These are phyloP conservation scores for Enteromius viviparus DNA, from an alignment of 2,797 vertebrate species.

Conservation along the genomic window DNA sequence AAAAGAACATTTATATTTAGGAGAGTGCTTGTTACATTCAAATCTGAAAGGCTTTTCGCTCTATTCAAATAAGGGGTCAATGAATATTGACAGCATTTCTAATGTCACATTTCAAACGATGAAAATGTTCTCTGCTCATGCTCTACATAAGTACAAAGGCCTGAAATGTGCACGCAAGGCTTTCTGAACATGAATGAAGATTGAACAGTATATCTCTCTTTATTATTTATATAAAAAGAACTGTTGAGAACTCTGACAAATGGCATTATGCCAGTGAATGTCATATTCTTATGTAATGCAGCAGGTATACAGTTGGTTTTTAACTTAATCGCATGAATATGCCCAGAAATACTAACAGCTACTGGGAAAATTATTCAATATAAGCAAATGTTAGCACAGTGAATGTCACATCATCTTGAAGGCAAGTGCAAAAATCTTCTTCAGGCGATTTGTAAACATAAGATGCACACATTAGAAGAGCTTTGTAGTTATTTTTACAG, in stretches of 20 bases:
- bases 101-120: constrained; percentile 28
- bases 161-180: neutral
- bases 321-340: constrained; percentile 6
- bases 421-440: neutral
- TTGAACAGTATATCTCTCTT: neutral
- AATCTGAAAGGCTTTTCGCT: constrained; percentile 21
- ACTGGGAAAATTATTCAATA: neutral
- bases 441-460: neutral
- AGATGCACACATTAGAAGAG: constrained; percentile 1
- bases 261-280: neutral
- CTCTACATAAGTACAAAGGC: neutral
- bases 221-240: constrained; percentile 9
- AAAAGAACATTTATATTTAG: constrained; percentile 9
- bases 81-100: constrained; percentile 37
- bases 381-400: neutral
- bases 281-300: neutral
- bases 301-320: neutral
- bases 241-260: neutral
- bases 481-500: neutral
- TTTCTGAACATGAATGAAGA: constrained; percentile 3
- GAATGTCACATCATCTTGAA: neutral
- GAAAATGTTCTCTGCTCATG: neutral
- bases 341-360: neutral
- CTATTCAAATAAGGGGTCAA: constrained; percentile 34
- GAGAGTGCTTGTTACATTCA: constrained; percentile 25